Conservation (phyloP, 2,888 invertebrate genomes). For the Orthonychiurus folsomi region DNA sequence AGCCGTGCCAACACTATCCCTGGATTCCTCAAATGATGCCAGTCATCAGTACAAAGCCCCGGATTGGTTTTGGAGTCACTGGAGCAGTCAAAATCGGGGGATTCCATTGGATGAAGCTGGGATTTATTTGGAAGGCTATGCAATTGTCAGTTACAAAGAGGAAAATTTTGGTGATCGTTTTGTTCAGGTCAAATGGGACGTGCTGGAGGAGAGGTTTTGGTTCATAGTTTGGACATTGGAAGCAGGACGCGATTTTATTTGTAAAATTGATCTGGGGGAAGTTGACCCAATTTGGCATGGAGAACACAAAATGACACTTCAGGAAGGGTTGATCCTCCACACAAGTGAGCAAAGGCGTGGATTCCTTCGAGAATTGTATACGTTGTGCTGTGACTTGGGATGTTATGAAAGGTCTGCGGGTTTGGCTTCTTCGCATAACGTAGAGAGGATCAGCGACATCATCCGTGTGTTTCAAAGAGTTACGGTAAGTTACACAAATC, state of each 20-base stretch:
- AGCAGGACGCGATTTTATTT: constrained; percentile 34
- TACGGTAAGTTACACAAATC: constrained; percentile 29
- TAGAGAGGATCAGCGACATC: constrained; percentile 32
- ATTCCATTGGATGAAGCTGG: constrained; percentile 39
- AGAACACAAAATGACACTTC: constrained; percentile 31
- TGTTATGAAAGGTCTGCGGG: constrained; percentile 36
- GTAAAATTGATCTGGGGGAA: constrained; percentile 35
- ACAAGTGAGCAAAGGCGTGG: constrained; percentile 31
- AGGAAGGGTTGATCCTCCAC: constrained; percentile 27
- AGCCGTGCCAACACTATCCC: neutral
- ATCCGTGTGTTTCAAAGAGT: constrained; percentile 37
- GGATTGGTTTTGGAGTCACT: constrained; percentile 36
- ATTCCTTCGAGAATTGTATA: constrained; percentile 34
- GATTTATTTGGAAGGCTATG: constrained; percentile 34
- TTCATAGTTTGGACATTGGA: constrained; percentile 36
- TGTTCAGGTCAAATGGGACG: constrained; percentile 39
- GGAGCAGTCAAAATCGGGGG: constrained; percentile 33
- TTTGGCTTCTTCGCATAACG: constrained; percentile 35
- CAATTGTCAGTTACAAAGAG: constrained; percentile 29
- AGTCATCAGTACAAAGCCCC: constrained; percentile 34
- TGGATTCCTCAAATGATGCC: neutral
- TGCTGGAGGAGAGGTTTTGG: constrained; percentile 32
- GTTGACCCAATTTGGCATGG: constrained; percentile 34
- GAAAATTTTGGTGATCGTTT: constrained; percentile 34
- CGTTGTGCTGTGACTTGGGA: constrained; percentile 36